Conservation (phyloP, 2,797 vertebrate species). For the Spea hammondii region DNA sequence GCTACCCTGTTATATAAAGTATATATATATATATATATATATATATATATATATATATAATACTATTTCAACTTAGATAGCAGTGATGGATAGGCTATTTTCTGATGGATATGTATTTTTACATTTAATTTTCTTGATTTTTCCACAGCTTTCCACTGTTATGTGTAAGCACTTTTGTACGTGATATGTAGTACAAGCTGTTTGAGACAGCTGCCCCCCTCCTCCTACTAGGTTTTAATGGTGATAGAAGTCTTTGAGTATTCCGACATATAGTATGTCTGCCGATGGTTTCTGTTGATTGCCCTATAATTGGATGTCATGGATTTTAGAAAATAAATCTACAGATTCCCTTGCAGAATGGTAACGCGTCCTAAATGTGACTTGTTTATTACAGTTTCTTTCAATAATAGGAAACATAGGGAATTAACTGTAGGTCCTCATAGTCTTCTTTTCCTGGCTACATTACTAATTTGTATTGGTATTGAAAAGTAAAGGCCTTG, state of each 20-base stretch:
- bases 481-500: neutral
- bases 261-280: conserved; percentile 23
- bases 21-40: too few relatives aligned
- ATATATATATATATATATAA: too few relatives aligned
- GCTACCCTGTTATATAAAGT: too few relatives aligned
- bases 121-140: conserved; percentile 1
- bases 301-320: conserved; percentile 7
- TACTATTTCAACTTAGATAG: too few relatives aligned
- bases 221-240: neutral
- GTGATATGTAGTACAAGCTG: conserved; percentile 14
- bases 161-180: conserved; percentile 28
- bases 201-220: neutral
- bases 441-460: neutral
- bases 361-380: neutral
- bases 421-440: neutral
- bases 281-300: conserved; percentile 4
- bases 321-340: conserved; percentile 7
- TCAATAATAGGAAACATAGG: conserved; percentile 1
- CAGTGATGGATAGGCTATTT: too few relatives aligned
- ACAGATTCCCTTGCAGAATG: neutral
- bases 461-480: neutral
- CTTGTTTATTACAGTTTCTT: neutral
- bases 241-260: conserved; percentile 5
- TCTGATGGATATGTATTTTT: too few relatives aligned
- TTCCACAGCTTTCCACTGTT: conserved; percentile 18